Percentiles rank a stretch among this genome's conserved stretches.
These are phyloP conservation scores for Macrosteles quadrilineatus DNA, from an alignment of 1,140 invertebrate species.

Conservation along the genomic window DNA sequence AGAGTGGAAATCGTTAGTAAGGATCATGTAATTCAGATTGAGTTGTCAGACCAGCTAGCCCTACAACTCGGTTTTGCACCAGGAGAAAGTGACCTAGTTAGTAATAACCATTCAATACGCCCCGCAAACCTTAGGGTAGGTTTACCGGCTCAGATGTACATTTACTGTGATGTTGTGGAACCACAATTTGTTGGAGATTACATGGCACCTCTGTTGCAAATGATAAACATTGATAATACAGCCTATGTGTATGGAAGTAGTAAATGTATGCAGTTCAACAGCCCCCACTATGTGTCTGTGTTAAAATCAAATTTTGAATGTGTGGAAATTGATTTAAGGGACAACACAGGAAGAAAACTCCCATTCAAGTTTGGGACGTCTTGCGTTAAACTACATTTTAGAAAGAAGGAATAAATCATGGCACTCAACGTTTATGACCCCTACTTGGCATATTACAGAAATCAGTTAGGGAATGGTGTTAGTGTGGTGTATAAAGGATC, in stretches of 20 bases:
- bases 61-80: neutral
- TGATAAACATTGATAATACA: neutral
- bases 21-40: neutral
- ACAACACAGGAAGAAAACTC: neutral
- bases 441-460: neutral
- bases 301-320: neutral
- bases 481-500: neutral
- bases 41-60: neutral
- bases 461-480: constrained; percentile 2
- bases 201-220: constrained; percentile 39
- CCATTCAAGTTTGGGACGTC: constrained; percentile 19
- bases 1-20: neutral
- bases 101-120: neutral
- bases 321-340: constrained; percentile 19
- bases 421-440: neutral
- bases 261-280: neutral
- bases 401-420: neutral
- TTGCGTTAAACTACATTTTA: constrained; percentile 10
- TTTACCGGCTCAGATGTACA: constrained; percentile 42
- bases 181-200: constrained; percentile 47
- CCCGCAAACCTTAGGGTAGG: neutral
- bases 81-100: neutral
- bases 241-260: neutral
- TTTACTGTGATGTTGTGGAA: constrained; percentile 47
- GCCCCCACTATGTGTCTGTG: neutral